Evolutionary conservation across 2,888 invertebrate genomes (phyloP).

Genomic region (Subacronicta megacephala): DNA sequence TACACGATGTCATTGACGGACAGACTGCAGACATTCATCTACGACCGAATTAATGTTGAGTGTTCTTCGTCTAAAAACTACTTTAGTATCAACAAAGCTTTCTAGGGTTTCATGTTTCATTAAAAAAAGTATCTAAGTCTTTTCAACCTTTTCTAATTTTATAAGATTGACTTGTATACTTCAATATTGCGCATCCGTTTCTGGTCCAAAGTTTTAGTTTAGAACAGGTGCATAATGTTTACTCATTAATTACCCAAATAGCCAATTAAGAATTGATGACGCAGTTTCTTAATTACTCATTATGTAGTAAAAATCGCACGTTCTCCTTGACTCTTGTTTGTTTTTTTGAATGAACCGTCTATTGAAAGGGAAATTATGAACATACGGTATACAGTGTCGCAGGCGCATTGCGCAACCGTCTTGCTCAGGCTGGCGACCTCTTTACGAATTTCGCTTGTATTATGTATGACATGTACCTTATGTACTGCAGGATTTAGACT

Average conservation of each 20-base stretch:
- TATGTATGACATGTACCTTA: constrained; percentile 26
- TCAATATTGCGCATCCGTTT: not conserved
- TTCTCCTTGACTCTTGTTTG: constrained; percentile 43
- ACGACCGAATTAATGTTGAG: not conserved
- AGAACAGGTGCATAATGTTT: too few species aligned
- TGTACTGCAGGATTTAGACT: constrained; percentile 15
- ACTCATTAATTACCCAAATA: not conserved
- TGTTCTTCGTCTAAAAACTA: not conserved
- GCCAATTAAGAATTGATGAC: constrained; percentile 17
- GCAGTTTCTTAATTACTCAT: constrained; percentile 25
- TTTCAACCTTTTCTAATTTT: not conserved
- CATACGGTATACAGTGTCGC: constrained; percentile 56
- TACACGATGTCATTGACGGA: constrained; percentile 28
- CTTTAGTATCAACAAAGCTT: not conserved
- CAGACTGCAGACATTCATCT: not conserved
- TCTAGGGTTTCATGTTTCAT: not conserved
- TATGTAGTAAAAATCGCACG: constrained; percentile 30
- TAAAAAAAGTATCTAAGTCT: not conserved
- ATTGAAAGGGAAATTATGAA: constrained; percentile 66
- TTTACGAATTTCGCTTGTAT: constrained; percentile 52
- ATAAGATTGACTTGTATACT: not conserved
- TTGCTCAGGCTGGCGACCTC: constrained; percentile 60
- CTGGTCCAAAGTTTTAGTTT: too few species aligned
- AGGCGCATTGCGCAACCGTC: constrained; percentile 59
- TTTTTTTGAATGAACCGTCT: constrained; percentile 60